Conservation (phyloP, 1,140 invertebrate genomes). For the Acromyrmex echinatior region DNA sequence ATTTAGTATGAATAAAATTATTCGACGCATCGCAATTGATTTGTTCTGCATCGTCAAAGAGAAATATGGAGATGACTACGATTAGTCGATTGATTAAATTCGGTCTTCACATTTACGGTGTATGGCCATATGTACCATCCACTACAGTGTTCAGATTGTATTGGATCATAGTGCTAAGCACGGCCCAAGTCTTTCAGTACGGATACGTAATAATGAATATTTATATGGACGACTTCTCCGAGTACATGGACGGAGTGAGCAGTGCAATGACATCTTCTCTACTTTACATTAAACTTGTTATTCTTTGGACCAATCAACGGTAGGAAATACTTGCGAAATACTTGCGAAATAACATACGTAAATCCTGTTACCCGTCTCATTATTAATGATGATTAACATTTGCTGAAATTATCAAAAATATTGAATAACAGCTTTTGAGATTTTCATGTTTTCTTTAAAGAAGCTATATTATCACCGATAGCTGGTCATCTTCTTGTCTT, state of each 20-base stretch:
- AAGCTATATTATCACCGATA: no score
- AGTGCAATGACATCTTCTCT: slow-evolving; percentile 41
- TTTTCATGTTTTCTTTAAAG: no score
- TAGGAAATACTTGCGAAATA: not conserved
- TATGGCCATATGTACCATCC: slow-evolving; percentile 31
- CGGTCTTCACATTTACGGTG: slow-evolving; percentile 12
- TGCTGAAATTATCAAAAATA: no score
- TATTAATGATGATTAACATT: no score
- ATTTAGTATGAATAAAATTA: not conserved
- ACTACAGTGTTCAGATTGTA: not conserved
- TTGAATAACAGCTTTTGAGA: no score
- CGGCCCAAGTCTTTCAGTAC: slow-evolving; percentile 44
- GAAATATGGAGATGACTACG: slow-evolving; percentile 22
- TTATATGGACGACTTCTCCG: not conserved
- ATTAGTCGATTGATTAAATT: slow-evolving; percentile 23
- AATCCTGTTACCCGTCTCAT: no score
- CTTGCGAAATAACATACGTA: no score
- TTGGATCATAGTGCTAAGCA: not conserved
- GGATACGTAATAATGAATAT: slow-evolving; percentile 37
- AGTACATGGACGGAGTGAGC: slow-evolving; percentile 59
- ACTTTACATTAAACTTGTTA: slow-evolving; percentile 54
- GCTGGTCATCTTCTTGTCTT: no score
- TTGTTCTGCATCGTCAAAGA: not conserved
- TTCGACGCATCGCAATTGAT: not conserved
- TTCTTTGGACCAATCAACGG: slow-evolving; percentile 60